Evolutionary conservation across 2,113 vertebrate genomes (phyloP).

Genomic region (Mionectes macconnelli): DNA sequence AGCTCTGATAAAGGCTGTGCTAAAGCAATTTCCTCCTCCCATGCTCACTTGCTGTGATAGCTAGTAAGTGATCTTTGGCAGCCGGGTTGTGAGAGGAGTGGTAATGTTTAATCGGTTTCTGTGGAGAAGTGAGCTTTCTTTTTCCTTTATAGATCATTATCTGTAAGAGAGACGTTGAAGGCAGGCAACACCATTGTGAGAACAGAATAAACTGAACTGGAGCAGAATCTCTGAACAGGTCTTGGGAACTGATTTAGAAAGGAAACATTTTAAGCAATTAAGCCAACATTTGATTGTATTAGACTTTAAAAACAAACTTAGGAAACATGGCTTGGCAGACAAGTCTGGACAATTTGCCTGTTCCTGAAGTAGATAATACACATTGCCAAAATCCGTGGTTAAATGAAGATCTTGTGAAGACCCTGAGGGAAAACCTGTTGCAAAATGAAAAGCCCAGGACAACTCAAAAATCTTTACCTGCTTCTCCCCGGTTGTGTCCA

Average conservation of each 20-base stretch:
- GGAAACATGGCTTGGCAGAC: slow-evolving; percentile 89
- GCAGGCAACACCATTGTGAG: slow-evolving; percentile 40
- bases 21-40: slow-evolving; percentile 53
- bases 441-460: slow-evolving; percentile 87
- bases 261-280: not conserved
- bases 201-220: slow-evolving; percentile 33
- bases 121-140: slow-evolving; percentile 62
- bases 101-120: slow-evolving; percentile 67
- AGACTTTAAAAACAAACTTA: slow-evolving; percentile 30
- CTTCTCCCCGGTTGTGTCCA: slow-evolving; percentile 87
- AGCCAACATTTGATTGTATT: not conserved
- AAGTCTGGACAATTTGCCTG: slow-evolving; percentile 85
- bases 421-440: slow-evolving; percentile 94
- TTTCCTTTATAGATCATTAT: slow-evolving; percentile 67
- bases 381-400: slow-evolving; percentile 84
- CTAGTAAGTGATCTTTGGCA: slow-evolving; percentile 68
- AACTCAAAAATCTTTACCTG: slow-evolving; percentile 82
- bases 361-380: slow-evolving; percentile 86
- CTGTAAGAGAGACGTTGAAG: slow-evolving; percentile 44
- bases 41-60: slow-evolving; percentile 54
- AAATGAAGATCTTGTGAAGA: slow-evolving; percentile 96
- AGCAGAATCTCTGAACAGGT: slow-evolving; percentile 23
- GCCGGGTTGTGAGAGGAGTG: slow-evolving; percentile 52
- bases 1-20: slow-evolving; percentile 58
- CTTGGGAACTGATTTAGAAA: not conserved